Base-by-base conservation (phyloP, 37 sponge, comb jelly and placozoan genomes). In the Tethya wilhelma region DNA sequence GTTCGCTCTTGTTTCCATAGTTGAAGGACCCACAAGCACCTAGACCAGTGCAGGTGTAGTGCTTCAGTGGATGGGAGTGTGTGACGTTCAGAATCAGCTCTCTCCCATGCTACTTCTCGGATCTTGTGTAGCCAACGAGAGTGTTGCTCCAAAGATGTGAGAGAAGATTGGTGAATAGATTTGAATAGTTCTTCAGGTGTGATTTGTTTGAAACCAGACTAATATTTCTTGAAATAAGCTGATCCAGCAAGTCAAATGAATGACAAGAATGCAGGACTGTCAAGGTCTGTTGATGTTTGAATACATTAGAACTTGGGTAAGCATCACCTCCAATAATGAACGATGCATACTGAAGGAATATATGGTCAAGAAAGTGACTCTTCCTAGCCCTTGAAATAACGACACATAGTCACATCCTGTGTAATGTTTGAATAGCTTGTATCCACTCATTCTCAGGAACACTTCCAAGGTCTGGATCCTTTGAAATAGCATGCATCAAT, bases 371-470 rank as follows among this genome's bases (percentile, higher is more conserved):
- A 80, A 70, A 4, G 42, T 59, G 29, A 36, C 43, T 69, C 70
- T 80, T 9, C 81, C 81, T 30, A 80, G 1, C 9, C 60, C 59
- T 22, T 14, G 11, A 66, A 79, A 79, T 5, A 79, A 79, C 1
- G 79, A 79, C 36, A 44, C 33, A 30, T 71, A 80, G n/a, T 80
- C 81, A 70, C 81, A 70, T 0, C 81, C 81, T 32, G 62, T 80
- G 25, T 62, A 70, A 2, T 6, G 81, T 23, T 39, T 80, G 81
- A 2, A 80, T 2, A 2, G 38, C 71, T 57, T 42, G 62, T 22
- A 55, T 37, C n/a, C 69, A 11, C n/a, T 32, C 26, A 23, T 4
- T 8, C 5, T 45, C 49, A 23, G 73, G 49, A 26, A 71, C 26
- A 4, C 28, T 12, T 45, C 6, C 11, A 22, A 71, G 34, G 12